Evolutionary conservation across 2,113 vertebrate species (phyloP).

Genomic region (Lanius ludovicianus): DNA sequence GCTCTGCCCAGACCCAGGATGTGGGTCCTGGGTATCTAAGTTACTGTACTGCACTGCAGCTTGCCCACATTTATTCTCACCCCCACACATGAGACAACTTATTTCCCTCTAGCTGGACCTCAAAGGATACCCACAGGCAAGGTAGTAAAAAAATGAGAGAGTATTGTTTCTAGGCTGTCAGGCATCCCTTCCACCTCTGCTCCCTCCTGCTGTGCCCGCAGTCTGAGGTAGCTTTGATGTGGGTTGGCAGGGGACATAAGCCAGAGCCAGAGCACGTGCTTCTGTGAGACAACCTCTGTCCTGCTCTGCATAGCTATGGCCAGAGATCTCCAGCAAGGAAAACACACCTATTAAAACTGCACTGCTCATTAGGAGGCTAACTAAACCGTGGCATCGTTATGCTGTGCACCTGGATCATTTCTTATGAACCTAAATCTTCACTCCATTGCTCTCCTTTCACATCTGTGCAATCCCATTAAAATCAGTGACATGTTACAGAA

Average conservation of each 20-base stretch:
- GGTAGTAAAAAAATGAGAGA: background rate
- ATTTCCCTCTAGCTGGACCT: background rate
- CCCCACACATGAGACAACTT: background rate
- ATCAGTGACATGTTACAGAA: background rate
- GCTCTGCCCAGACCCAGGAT: background rate
- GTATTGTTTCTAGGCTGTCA: constrained; percentile 18
- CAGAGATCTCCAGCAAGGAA: background rate
- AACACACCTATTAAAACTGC: background rate
- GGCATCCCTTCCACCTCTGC: background rate
- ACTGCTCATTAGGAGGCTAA: background rate
- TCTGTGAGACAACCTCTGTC: background rate
- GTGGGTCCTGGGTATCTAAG: background rate
- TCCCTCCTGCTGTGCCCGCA: rapidly evolving
- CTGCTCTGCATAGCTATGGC: background rate
- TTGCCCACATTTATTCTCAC: background rate
- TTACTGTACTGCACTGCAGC: background rate
- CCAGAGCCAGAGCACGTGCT: rapidly evolving
- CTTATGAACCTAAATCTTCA: background rate
- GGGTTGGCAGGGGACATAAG: background rate
- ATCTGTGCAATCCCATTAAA: background rate
- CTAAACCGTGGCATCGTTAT: background rate
- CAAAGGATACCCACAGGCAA: background rate
- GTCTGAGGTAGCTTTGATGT: constrained; percentile 5
- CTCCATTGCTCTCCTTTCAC: background rate
- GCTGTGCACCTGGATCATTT: background rate